Base-by-base conservation (phyloP, 2,113 vertebrate genomes). In the Neodontobutis hainanensis region DNA sequence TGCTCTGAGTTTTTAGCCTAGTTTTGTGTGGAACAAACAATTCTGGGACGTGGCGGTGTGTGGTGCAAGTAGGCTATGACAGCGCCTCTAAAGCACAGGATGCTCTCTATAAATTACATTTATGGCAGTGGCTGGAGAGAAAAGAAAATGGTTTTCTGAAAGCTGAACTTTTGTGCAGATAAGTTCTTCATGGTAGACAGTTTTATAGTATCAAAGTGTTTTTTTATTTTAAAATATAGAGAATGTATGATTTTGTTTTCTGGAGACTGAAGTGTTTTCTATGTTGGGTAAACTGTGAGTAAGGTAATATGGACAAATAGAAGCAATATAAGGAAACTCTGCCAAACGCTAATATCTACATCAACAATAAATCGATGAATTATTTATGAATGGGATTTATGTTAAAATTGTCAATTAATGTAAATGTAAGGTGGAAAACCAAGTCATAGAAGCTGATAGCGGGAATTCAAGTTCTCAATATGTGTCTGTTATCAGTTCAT, bases 1-100 rank as follows among this genome's bases (percentile, higher is more conserved):
- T 72, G 52, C 56, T 81, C 61, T 57, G 61, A 52, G 67, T 77
- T 84, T 55, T 75, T 70, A 76, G 62, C 74, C 80, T 62, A 80
- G 62, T 83, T 84, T 78, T 60, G 59, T 53, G 48, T 42, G 69
- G 62, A 51, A 81, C 59, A 61, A 81, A 77, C 52, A 63, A 71
- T 88, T 83, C 77, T 86, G 62, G 71, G 65, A 79, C 62, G 58
- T 42, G 48, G 48, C 50, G 61, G 62, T 46, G 44, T 57, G 60
- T 10, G 66, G 68, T 77, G 62, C 72, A 82, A 83, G 0, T 70
- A 58, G 75, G 66, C 55, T 64, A 70, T 51, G 70, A 80, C 14
- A 27, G 61, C 34, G 57, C 11, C 61, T 43, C 40, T n/a, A 27
- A n/a, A 64, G 32, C 55, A 77, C 52, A 76, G 53, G 43, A 59